Percentiles rank a stretch among this genome's conserved stretches.
Conservation (phyloP, 1,140 invertebrate genomes). For the Drosophila bocqueti region DNA sequence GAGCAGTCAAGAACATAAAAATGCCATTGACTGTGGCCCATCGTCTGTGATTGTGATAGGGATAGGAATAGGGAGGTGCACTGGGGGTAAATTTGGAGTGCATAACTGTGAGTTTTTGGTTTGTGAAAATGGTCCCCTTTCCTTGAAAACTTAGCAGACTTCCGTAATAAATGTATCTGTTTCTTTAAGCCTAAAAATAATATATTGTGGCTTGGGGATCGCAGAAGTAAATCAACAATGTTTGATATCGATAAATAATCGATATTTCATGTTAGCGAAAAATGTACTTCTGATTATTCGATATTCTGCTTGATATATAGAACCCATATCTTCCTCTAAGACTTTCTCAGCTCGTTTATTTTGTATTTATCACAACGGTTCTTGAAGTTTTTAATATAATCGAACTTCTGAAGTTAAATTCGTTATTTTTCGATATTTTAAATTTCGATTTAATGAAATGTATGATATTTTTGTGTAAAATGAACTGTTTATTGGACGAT, state of each 20-base stretch:
- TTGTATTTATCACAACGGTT: background rate
- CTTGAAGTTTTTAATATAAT: background rate
- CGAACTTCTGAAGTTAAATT: background rate
- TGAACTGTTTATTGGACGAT: no score
- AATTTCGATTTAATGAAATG: background rate
- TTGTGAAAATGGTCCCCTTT: background rate
- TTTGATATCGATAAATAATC: background rate
- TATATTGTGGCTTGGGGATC: background rate
- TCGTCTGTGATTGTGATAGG: constrained; percentile 53
- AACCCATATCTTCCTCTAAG: background rate
- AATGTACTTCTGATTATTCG: no score
- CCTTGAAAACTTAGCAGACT: background rate
- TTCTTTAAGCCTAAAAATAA: background rate
- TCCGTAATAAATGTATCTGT: background rate
- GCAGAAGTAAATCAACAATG: background rate
- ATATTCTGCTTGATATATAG: background rate
- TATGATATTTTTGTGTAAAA: background rate
- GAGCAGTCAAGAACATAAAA: constrained; percentile 63
- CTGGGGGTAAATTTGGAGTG: background rate
- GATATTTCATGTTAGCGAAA: background rate
- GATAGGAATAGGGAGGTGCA: constrained; percentile 13
- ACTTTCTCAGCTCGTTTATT: background rate
- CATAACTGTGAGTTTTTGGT: background rate
- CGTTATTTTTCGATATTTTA: background rate
- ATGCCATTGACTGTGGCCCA: constrained; percentile 64